Base-by-base conservation (phyloP, 2,888 invertebrate species). In the Tachina fera region DNA sequence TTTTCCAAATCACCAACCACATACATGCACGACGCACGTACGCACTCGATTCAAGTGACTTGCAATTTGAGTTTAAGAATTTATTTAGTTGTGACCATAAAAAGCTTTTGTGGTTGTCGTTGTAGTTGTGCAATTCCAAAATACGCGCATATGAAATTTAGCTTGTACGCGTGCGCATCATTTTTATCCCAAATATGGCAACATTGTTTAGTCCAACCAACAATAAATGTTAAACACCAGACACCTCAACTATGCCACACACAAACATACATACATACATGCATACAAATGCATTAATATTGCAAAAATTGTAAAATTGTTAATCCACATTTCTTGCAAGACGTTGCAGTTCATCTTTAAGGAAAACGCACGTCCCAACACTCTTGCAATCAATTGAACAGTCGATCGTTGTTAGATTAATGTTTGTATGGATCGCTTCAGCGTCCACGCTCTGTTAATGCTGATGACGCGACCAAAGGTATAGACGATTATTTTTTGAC, bases 101-200 rank as follows among this genome's bases (percentile, higher is more conserved):
- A 86, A 63, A 80, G 83, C 75, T 63, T 41, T 39, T 61, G 58
- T 74, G 22, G 14, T 47, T 65, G 71, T 63, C 43, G 70, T 22
- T 49, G 41, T 39, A 39, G 47, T 51, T 67, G 49, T 71, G 41
- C 56, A 31, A 63, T 60, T 74, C 41, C 22, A 77, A 58, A 63
- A 63, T 49, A 53, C 63, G 19, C 71, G 60, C 71, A 67, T 76
- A 80, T 58, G 47, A 77, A 81, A 81, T 78, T 41, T 60, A 78
- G 65, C 78, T 80, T 77, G 74, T 87, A 88, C 89, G 90, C 91
- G 90, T 91, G 91, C 91, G 91, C 91, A 89, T 88, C 89, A 87
- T 87, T 80, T 49, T 68, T 83, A 88, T 86, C 71, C 88, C 88
- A 76, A 85, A 87, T 87, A 87, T 87, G 89, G 87, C 79, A 65